These are phyloP conservation scores for Brachionus rotundiformis DNA, from an alignment of 1,140 invertebrate genomes.

Conservation along the genomic window DNA sequence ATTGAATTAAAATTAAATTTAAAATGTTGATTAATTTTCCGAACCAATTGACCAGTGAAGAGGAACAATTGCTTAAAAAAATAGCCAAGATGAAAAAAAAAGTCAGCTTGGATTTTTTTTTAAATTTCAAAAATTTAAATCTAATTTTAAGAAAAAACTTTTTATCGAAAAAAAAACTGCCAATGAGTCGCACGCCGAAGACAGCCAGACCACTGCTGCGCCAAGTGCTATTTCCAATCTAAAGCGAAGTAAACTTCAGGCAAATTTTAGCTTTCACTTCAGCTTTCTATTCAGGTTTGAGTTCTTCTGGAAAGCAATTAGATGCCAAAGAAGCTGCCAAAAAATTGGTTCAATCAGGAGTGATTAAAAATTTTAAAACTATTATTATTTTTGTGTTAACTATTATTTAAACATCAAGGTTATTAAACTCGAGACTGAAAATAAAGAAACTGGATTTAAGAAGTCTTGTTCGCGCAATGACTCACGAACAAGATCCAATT, in stretches of 20 bases:
- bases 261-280: background rate
- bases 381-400: background rate
- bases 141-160: constrained; percentile 39
- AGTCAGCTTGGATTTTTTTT: background rate
- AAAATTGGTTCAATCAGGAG: constrained; percentile 41
- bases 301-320: constrained; percentile 14
- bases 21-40: constrained; percentile 50
- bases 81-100: constrained; percentile 52
- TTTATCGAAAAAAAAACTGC: constrained; percentile 34
- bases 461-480: constrained; percentile 32
- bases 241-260: background rate
- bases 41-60: constrained; percentile 49
- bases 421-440: constrained; percentile 41
- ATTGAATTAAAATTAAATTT: background rate
- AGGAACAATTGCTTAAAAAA: constrained; percentile 49
- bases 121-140: too few species aligned
- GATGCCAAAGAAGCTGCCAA: constrained; percentile 49
- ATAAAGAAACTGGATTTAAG: constrained; percentile 42
- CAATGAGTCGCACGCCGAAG: background rate
- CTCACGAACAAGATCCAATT: background rate
- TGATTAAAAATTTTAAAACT: background rate
- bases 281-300: background rate
- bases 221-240: background rate
- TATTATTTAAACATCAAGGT: background rate
- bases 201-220: background rate